Evolutionary conservation across 1,140 invertebrate genomes (phyloP).

Genomic region (Trichogramma pretiosum): DNA sequence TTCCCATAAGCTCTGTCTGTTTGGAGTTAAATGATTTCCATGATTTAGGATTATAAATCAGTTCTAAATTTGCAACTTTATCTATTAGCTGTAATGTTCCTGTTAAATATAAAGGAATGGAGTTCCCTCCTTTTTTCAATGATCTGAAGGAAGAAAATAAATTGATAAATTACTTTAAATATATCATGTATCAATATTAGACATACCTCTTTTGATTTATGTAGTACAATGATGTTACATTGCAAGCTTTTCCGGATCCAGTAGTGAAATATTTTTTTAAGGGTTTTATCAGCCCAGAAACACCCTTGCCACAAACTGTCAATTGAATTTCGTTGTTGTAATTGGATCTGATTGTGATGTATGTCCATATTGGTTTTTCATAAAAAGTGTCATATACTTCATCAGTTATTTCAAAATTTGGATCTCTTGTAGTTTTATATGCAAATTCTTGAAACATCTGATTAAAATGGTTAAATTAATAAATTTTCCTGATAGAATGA

Average conservation of each 20-base stretch:
- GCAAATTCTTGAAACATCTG: slow-evolving; percentile 13
- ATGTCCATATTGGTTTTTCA: slow-evolving; percentile 11
- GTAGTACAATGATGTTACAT: slow-evolving; percentile 12
- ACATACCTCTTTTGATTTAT: slow-evolving; percentile 9
- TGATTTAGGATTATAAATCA: slow-evolving; percentile 8
- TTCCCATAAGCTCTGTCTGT: slow-evolving; percentile 6
- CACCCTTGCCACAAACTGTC: slow-evolving; percentile 6
- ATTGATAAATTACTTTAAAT: neutral
- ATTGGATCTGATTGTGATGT: slow-evolving; percentile 14
- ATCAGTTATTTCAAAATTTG: neutral
- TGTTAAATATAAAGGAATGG: neutral
- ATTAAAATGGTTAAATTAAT: neutral
- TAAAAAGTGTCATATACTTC: neutral
- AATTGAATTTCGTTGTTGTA: slow-evolving; percentile 15
- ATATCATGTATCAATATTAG: neutral
- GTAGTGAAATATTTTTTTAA: slow-evolving; percentile 6
- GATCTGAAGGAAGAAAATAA: slow-evolving; percentile 6
- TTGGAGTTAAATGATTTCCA: slow-evolving; percentile 9
- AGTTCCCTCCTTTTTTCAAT: slow-evolving; percentile 2
- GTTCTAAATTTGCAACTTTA: slow-evolving; percentile 13
- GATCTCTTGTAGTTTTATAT: neutral
- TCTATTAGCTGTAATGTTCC: slow-evolving; percentile 9
- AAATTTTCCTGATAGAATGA: neutral
- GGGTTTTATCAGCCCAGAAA: neutral
- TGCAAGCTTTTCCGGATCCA: slow-evolving; percentile 7